Evolutionary conservation across 2,888 invertebrate species (phyloP).

Genomic region (Volucella bombylans): DNA sequence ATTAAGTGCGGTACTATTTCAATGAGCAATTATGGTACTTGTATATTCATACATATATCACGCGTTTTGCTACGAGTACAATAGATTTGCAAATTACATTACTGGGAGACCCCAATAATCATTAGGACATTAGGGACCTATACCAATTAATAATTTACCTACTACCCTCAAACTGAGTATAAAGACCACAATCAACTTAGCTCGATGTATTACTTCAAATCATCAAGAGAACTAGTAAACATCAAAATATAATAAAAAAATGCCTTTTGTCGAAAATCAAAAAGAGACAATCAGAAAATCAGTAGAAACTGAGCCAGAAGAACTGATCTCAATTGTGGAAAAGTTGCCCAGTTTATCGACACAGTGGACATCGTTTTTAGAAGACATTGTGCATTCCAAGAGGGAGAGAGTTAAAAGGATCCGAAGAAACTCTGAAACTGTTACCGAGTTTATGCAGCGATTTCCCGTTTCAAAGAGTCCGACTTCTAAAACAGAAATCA

Average conservation of each 20-base stretch:
- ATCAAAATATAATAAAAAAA: not conserved
- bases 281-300: too few relatives aligned
- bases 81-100: too few relatives aligned
- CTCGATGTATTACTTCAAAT: constrained; percentile 1
- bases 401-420: not conserved
- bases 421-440: not conserved
- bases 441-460: constrained; percentile 17
- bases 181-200: too few relatives aligned
- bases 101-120: too few relatives aligned
- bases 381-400: not conserved
- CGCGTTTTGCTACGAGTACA: too few relatives aligned
- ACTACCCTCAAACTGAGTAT: too few relatives aligned
- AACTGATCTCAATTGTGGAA: not conserved
- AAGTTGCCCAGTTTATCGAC: constrained; percentile 22
- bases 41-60: too few relatives aligned
- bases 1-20: too few relatives aligned
- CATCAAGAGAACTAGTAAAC: not conserved
- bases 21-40: too few relatives aligned
- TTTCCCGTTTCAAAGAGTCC: constrained; percentile 6
- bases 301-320: not conserved
- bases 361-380: not conserved
- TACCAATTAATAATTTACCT: too few relatives aligned
- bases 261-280: constrained; percentile 8
- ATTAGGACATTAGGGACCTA: too few relatives aligned
- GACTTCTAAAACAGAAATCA: not conserved